phyloP scores from a whole-genome alignment of 2,888 invertebrate genomes.

The Andrena camellia region DNA sequence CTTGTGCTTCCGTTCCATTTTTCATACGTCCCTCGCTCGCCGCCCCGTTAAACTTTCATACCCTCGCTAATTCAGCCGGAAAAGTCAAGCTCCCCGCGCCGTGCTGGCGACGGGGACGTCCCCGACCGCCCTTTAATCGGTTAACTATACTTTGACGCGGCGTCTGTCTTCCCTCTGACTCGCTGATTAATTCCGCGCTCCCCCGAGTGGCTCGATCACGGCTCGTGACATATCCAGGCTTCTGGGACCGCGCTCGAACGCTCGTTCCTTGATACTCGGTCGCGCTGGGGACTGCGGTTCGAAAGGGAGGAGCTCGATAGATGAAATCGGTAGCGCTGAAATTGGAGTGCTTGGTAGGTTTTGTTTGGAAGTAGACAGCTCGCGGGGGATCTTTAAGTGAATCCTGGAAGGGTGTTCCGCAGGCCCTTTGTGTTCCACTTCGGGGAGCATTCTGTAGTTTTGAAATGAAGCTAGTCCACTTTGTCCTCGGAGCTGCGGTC shows the following conservation, averaged over 20 bases:
- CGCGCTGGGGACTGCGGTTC: background rate
- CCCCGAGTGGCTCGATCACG: slow-evolving; percentile 3
- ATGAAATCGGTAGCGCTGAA: too few species aligned
- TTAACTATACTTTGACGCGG: background rate
- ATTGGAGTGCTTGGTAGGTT: too few species aligned
- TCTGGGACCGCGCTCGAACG: background rate
- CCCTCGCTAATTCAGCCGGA: background rate
- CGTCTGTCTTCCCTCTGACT: background rate
- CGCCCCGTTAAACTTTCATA: slow-evolving; percentile 30
- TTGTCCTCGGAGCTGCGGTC: background rate
- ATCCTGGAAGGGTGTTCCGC: too few species aligned
- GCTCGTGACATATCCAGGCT: background rate
- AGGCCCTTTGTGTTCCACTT: too few species aligned
- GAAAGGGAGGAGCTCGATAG: too few species aligned
- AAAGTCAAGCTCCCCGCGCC: background rate
- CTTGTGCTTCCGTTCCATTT: slow-evolving; percentile 37
- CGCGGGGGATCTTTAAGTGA: too few species aligned
- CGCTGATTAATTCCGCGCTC: slow-evolving; percentile 9
- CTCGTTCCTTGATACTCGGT: background rate
- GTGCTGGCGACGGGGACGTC: too few species aligned
- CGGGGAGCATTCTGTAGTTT: background rate
- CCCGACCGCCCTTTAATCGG: background rate
- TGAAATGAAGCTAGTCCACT: background rate
- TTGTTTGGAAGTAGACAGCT: too few species aligned
- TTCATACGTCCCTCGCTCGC: slow-evolving; percentile 11